Conservation (phyloP, 2,888 invertebrate genomes). For the Tenthredo distinguenda region DNA sequence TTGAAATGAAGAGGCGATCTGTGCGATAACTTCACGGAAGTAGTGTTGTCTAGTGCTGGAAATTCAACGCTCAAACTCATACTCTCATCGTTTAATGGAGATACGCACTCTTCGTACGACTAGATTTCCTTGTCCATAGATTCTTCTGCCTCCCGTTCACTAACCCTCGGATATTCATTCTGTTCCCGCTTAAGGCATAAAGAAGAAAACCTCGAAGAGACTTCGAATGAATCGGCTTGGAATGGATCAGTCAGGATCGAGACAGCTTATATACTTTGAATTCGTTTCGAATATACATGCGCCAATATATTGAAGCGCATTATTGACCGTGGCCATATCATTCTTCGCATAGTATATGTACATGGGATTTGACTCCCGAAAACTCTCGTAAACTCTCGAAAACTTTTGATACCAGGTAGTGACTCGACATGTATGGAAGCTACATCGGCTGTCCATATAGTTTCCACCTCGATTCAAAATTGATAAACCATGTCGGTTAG, state of each 20-base stretch:
- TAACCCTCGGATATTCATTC: constrained; percentile 11
- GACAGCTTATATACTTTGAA: constrained; percentile 1
- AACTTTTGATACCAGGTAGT: no score
- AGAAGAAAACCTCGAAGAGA: background rate
- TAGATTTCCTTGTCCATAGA: constrained; percentile 4
- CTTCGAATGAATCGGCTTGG: constrained; percentile 25
- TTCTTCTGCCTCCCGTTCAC: background rate
- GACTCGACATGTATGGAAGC: no score
- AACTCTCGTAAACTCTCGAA: no score
- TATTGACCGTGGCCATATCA: background rate
- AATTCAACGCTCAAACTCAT: background rate
- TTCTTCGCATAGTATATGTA: background rate
- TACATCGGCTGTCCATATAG: no score
- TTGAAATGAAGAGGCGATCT: no score
- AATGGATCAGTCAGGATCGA: constrained; percentile 8
- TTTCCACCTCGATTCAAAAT: no score
- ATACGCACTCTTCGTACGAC: background rate
- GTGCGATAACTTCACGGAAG: no score
- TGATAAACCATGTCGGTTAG: background rate
- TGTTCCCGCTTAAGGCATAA: background rate
- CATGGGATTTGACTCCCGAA: no score
- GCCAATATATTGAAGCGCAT: background rate
- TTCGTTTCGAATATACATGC: constrained; percentile 18
- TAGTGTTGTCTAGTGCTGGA: background rate
- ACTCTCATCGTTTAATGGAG: background rate